Base-by-base conservation (phyloP, 2,113 vertebrate genomes). In the Spheniscus mendiculus region DNA sequence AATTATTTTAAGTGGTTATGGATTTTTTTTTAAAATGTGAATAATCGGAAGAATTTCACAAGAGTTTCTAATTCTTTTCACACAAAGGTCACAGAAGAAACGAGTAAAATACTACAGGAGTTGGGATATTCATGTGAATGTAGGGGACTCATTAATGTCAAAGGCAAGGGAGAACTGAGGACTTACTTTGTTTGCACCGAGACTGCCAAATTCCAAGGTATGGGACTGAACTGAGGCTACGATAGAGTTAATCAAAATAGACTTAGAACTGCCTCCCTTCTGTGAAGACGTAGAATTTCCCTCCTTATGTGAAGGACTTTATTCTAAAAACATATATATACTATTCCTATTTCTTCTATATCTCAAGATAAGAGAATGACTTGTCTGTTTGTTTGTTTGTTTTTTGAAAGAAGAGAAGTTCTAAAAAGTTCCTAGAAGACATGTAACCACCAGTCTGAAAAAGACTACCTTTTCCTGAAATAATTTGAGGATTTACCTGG, bases 101-200 rank as follows among this genome's bases (percentile, higher is more conserved):
- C 99, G 0, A 98, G 98, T 19, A 97, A 90, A 56, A 98, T 99
- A 91, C 98, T 99, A 38, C 98, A 98, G 96, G 98, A 97, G 84
- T 92, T 99, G 50, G 99, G 99, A 17, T 99, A 99, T 95, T 99
- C 98, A 1, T 99, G 99, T 29, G 99, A 99, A 53, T 99, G 99
- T 69, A 98, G 99, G 14, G 99, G 99, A 61, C 97, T 99, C 76
- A 99, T 99, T 89, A 99, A 98, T 1, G 99, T 99, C 77, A 99
- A 99, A 97, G 99, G 99, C 83, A 99, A 99, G 97, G 99, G 99
- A 18, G 99, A 99, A 85, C 98, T 99, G 78, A 98, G 98, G 97
- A 99, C 99, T 86, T 99, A 99, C 97, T 99, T 99, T 92, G 98
- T 99, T 93, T 99, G 99, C 85, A 99, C 99, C 2, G 99, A 99